A percentile compares a stretch with the other conserved stretches of the same genome.
phyloP scores from a whole-genome alignment of 2,797 vertebrate species.

The Danio albolineatus region DNA sequence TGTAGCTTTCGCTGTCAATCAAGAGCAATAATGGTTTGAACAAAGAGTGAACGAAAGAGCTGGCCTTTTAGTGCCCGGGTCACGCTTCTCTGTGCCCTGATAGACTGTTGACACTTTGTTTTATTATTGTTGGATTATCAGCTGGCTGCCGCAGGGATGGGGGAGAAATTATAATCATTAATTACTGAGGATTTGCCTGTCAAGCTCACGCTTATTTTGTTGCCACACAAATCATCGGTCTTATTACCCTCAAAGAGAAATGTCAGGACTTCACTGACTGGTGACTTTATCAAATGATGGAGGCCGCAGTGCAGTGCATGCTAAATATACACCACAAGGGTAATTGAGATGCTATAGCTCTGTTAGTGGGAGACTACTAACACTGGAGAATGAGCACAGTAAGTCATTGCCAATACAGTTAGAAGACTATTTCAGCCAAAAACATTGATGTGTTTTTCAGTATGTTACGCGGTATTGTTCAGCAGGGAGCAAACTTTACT shows the following conservation, averaged over 20 bases:
- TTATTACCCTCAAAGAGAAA: slow-evolving; percentile 71
- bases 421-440: neutral
- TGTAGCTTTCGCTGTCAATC: neutral
- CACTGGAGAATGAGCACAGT: slow-evolving; percentile 17
- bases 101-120: slow-evolving; percentile 69
- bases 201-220: slow-evolving; percentile 83
- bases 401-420: slow-evolving; percentile 12
- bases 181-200: slow-evolving; percentile 85
- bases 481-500: slow-evolving; percentile 18
- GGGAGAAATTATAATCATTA: slow-evolving; percentile 84
- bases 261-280: slow-evolving; percentile 77
- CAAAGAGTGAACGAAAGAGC: slow-evolving; percentile 46
- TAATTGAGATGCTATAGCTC: slow-evolving; percentile 54
- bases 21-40: slow-evolving; percentile 41
- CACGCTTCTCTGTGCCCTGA: slow-evolving; percentile 63
- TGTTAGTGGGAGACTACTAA: slow-evolving; percentile 20
- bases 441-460: neutral
- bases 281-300: slow-evolving; percentile 75
- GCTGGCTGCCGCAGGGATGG: slow-evolving; percentile 75
- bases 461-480: neutral
- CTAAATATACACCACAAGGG: slow-evolving; percentile 45
- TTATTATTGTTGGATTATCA: slow-evolving; percentile 74
- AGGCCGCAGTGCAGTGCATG: slow-evolving; percentile 59
- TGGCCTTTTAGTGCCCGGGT: slow-evolving; percentile 65
- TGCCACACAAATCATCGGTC: slow-evolving; percentile 80